Evolutionary conservation across 2,888 invertebrate genomes (phyloP).

Genomic region (Leptopilina myrica): DNA sequence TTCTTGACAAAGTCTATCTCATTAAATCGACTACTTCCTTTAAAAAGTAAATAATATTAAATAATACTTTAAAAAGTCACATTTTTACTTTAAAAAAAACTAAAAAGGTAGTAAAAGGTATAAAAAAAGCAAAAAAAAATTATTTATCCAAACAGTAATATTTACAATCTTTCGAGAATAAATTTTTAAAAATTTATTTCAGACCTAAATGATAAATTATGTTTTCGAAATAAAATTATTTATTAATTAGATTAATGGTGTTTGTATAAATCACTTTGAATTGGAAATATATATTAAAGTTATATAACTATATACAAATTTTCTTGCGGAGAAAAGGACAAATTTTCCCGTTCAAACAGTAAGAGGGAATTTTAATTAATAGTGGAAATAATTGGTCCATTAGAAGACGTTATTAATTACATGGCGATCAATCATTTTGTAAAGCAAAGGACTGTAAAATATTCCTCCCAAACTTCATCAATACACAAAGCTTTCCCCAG

Average conservation of each 20-base stretch:
- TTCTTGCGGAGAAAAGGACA: not conserved
- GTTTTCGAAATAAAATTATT: no score
- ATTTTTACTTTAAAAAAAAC: no score
- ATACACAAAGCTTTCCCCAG: not conserved
- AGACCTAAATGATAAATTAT: no score
- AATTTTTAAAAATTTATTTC: no score
- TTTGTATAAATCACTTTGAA: not conserved
- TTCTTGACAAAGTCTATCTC: no score
- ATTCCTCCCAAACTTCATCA: not conserved
- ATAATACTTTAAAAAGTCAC: no score
- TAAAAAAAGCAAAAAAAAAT: no score
- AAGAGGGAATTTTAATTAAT: not conserved
- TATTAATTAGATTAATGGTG: not conserved
- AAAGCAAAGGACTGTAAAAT: not conserved
- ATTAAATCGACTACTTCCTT: no score
- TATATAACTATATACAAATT: not conserved
- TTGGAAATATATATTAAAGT: not conserved
- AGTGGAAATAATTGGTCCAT: not conserved
- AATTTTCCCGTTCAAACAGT: not conserved
- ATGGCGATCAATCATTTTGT: constrained; percentile 10
- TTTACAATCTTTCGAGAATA: no score
- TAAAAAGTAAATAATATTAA: no score
- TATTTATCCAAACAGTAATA: no score
- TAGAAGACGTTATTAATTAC: not conserved
- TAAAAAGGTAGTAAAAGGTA: no score